phyloP scores from a whole-genome alignment of 2,797 vertebrate species.

The Rousettus madagascariensis region DNA sequence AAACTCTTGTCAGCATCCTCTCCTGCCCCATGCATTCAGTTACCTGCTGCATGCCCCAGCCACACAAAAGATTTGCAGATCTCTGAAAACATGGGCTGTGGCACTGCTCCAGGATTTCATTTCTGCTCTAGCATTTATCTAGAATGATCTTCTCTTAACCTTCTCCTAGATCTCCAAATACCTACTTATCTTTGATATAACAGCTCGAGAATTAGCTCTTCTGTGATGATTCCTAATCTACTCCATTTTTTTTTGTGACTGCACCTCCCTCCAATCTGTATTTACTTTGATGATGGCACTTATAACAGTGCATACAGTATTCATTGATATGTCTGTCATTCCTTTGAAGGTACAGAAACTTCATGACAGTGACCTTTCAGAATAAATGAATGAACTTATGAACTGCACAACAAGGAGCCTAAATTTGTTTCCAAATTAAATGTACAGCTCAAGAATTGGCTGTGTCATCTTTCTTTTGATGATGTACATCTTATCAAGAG shows the following conservation, averaged over 20 bases:
- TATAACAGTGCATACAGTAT: rapidly evolving
- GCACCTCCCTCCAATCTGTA: not conserved
- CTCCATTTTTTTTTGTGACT: too few relatives aligned
- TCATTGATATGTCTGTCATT: not conserved
- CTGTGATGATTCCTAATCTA: not conserved
- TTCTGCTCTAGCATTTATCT: not conserved
- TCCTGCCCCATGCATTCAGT: not conserved
- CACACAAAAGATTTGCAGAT: too few relatives aligned
- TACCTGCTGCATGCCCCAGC: too few relatives aligned
- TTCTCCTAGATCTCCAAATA: not conserved
- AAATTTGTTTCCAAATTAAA: not conserved
- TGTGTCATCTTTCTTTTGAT: not conserved
- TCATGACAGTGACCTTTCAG: not conserved
- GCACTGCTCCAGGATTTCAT: not conserved
- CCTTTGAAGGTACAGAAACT: not conserved
- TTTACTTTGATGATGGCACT: not conserved
- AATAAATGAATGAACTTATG: not conserved
- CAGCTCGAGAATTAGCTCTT: not conserved
- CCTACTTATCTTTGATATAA: not conserved
- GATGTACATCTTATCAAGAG: not conserved
- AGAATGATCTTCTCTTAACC: not conserved
- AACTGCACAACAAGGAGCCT: not conserved
- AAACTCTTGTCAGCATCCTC: not conserved
- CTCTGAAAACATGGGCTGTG: not conserved
- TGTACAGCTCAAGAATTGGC: not conserved